Evolutionary conservation across 1,140 invertebrate species (phyloP).

Genomic region (Coboldia fuscipes): DNA sequence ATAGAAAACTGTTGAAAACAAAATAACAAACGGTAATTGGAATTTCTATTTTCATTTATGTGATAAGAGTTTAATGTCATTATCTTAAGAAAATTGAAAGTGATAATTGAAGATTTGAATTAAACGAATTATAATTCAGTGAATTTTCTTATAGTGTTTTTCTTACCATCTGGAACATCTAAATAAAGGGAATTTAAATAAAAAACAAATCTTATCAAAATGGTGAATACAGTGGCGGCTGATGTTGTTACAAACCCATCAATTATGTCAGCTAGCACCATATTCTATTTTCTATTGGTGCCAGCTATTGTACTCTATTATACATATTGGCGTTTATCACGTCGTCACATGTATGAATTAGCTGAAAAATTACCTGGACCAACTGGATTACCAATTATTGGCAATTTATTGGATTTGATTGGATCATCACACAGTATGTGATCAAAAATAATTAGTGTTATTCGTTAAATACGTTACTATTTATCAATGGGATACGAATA

Average conservation of each 20-base stretch:
- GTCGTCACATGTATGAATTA: conserved; percentile 40
- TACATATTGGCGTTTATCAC: conserved; percentile 46
- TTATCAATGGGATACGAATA: neutral
- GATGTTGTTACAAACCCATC: conserved; percentile 4
- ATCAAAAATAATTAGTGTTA: neutral
- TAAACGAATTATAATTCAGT: too few relatives aligned
- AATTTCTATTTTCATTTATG: too few relatives aligned
- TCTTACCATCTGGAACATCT: too few relatives aligned
- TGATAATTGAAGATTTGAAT: too few relatives aligned
- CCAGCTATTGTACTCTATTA: conserved; percentile 43
- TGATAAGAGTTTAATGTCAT: too few relatives aligned
- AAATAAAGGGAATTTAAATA: neutral
- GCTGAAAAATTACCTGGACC: conserved; percentile 49
- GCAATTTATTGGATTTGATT: conserved; percentile 45
- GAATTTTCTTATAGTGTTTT: too few relatives aligned
- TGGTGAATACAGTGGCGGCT: neutral
- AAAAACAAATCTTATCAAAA: neutral
- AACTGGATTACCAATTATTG: conserved; percentile 38
- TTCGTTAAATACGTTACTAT: neutral
- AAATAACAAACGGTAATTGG: too few relatives aligned
- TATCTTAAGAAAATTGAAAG: too few relatives aligned
- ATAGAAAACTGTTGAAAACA: too few relatives aligned
- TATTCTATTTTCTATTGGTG: conserved; percentile 44
- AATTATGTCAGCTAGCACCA: conserved; percentile 25
- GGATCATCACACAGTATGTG: conserved; percentile 36